A percentile compares a stretch with the other conserved stretches of the same genome.
Evolutionary conservation across 2,888 invertebrate species (phyloP).

Genomic region (Agapetus fuscipes): DNA sequence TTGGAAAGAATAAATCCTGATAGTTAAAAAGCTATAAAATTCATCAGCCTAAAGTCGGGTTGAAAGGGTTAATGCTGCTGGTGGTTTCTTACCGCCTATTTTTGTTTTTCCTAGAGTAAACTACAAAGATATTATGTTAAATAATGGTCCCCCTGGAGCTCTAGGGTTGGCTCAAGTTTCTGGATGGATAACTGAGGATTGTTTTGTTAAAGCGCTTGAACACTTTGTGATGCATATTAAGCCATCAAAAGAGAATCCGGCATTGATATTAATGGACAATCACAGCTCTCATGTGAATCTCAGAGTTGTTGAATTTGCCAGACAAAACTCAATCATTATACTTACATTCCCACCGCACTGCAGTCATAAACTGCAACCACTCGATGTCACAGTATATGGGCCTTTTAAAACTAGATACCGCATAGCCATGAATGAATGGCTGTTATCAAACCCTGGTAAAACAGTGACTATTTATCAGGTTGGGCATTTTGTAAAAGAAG

Average conservation of each 20-base stretch:
- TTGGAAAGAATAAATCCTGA: too few species aligned
- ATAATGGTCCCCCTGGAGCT: constrained; percentile 19
- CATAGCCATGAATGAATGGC: constrained; percentile 20
- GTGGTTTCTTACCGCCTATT: constrained; percentile 17
- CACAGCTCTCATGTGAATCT: constrained; percentile 21
- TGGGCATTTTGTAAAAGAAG: constrained; percentile 17
- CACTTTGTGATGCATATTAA: constrained; percentile 21
- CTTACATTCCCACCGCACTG: constrained; percentile 22
- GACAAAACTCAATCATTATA: constrained; percentile 18
- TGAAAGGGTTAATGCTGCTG: constrained; percentile 20
- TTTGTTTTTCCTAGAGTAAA: constrained; percentile 20
- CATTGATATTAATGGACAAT: constrained; percentile 21
- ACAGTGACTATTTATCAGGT: constrained; percentile 21
- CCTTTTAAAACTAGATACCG: constrained; percentile 15
- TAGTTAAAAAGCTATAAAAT: too few species aligned
- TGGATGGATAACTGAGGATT: constrained; percentile 22
- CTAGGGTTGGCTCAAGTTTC: constrained; percentile 18
- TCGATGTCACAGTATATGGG: constrained; percentile 19
- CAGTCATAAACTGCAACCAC: constrained; percentile 20
- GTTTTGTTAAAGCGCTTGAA: constrained; percentile 20
- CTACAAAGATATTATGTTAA: constrained; percentile 20
- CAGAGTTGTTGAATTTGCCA: constrained; percentile 18
- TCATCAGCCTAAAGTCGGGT: too few species aligned
- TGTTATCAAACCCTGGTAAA: constrained; percentile 21
- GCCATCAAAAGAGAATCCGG: constrained; percentile 21